These are phyloP conservation scores for Triplophysa siluroides DNA, from an alignment of 2,113 vertebrate species.

Conservation along the genomic window DNA sequence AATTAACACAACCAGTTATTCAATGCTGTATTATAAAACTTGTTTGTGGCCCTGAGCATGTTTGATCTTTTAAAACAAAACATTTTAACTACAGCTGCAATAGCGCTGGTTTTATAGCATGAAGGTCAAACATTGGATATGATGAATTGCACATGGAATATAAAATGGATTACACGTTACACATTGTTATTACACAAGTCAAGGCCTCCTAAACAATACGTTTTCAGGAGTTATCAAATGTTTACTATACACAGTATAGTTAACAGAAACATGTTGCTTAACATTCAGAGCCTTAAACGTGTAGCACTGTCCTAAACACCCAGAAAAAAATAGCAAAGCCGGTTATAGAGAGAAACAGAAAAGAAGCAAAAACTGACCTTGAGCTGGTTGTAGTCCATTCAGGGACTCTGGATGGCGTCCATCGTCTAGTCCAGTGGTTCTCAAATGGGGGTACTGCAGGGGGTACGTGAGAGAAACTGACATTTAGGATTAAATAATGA, in stretches of 20 bases:
- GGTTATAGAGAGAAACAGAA: background rate
- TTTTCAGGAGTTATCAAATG: background rate
- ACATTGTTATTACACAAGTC: background rate
- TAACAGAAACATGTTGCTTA: too few relatives aligned
- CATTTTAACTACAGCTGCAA: background rate
- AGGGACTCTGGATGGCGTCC: background rate
- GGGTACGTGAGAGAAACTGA: too few relatives aligned
- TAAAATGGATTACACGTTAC: too few relatives aligned
- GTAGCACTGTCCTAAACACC: too few relatives aligned
- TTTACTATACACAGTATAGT: too few relatives aligned
- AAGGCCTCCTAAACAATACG: background rate
- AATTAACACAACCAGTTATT: background rate
- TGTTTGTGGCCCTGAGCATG: background rate
- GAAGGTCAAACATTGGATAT: background rate
- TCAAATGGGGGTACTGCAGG: too few relatives aligned
- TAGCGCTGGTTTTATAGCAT: background rate
- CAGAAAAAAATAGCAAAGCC: background rate
- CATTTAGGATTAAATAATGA: too few relatives aligned
- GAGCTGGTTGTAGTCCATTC: background rate
- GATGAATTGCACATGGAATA: background rate
- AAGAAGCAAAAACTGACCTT: background rate
- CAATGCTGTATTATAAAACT: background rate
- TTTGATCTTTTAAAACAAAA: background rate
- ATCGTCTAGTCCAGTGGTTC: too few relatives aligned
- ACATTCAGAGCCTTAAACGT: too few relatives aligned